These are phyloP conservation scores for Hippasteria phrygiana DNA, from an alignment of 53 echinoderm and acorn worm genomes.

Conservation along the genomic window DNA sequence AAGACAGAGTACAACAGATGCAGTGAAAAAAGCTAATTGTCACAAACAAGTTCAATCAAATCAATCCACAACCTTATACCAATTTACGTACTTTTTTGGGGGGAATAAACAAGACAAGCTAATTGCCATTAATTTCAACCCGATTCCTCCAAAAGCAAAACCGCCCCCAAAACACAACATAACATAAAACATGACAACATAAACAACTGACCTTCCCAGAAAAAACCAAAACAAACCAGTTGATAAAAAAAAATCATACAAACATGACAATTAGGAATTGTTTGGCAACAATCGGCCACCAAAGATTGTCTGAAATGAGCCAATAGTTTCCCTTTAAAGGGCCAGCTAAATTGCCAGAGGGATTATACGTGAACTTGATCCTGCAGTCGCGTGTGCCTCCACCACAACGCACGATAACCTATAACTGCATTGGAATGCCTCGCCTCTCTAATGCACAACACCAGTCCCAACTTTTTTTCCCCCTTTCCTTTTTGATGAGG, in stretches of 20 bases:
- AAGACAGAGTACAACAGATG: neutral
- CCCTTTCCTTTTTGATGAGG: neutral
- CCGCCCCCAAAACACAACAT: too few relatives aligned
- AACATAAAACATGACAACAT: too few relatives aligned
- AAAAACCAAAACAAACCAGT: too few relatives aligned
- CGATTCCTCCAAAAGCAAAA: too few relatives aligned
- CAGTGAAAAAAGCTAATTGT: neutral
- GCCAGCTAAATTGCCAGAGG: constrained; percentile 5
- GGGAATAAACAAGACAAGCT: neutral
- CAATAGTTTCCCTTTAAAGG: constrained; percentile 24
- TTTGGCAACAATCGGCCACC: too few relatives aligned
- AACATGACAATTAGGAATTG: too few relatives aligned
- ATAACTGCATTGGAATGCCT: constrained; percentile 57
- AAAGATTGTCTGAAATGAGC: neutral
- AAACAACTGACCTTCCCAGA: too few relatives aligned
- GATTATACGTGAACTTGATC: constrained; percentile 19
- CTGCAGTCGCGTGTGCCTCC: constrained; percentile 39
- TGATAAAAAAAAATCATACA: too few relatives aligned
- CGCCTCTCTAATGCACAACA: neutral
- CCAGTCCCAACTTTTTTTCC: too few relatives aligned
- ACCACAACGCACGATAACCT: constrained; percentile 55
- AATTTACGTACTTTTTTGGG: neutral
- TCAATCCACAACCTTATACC: neutral
- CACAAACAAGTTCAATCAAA: neutral
- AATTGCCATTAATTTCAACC: too few relatives aligned